These are phyloP conservation scores for Parthenolecanium corni DNA, from an alignment of 2,888 invertebrate species.

Conservation along the genomic window DNA sequence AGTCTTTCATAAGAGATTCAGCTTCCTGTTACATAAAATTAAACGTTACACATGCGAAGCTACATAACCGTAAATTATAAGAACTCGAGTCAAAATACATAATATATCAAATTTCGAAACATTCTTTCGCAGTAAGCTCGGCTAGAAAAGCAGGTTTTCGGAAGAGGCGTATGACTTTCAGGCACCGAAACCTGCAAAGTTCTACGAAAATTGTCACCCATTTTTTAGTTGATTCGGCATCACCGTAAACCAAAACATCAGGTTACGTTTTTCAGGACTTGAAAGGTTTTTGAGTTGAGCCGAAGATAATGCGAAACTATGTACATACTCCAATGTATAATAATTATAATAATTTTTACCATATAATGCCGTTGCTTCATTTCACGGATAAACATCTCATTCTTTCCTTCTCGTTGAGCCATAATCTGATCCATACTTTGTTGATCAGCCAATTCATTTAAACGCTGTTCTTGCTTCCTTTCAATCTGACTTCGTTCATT, in stretches of 20 bases:
- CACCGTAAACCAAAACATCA: no score
- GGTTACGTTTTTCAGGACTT: no score
- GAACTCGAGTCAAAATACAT: neutral
- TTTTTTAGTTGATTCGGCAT: no score
- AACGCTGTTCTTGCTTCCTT: conserved; percentile 1
- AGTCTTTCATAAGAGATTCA: neutral
- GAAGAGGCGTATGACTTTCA: no score
- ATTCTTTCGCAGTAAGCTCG: no score
- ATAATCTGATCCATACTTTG: conserved; percentile 6
- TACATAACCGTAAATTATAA: neutral
- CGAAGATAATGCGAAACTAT: no score
- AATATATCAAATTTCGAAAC: neutral
- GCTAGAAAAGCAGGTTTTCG: no score
- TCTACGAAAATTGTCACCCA: no score
- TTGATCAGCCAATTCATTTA: neutral
- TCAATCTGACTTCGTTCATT: neutral
- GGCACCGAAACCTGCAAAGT: no score
- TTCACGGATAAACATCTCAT: neutral
- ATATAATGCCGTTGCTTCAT: neutral
- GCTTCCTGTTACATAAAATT: conserved; percentile 8
- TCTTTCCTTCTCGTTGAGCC: neutral
- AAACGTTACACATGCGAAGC: neutral
- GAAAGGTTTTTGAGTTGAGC: no score
- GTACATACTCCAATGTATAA: no score
- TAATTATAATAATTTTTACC: neutral